A percentile compares a stretch with the other conserved stretches of the same genome.
phyloP scores from a whole-genome alignment of 2,113 vertebrate species.

The Speoplatyrhinus poulsoni region DNA sequence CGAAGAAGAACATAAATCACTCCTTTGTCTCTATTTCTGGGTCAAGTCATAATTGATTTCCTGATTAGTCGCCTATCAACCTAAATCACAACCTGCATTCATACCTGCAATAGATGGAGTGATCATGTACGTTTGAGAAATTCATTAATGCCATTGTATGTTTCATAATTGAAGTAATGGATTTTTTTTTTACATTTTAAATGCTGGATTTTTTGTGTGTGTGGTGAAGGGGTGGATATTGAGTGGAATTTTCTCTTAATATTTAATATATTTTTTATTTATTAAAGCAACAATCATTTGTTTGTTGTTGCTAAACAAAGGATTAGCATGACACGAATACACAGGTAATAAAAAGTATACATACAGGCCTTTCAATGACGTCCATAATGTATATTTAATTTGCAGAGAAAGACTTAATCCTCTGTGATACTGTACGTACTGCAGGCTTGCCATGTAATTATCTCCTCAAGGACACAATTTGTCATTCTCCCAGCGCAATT shows the following conservation, averaged over 20 bases:
- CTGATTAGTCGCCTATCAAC: conserved; percentile 83
- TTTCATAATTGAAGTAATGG: conserved; percentile 17
- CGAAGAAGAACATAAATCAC: conserved; percentile 49
- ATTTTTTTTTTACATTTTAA: neutral
- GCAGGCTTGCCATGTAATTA: conserved; percentile 62
- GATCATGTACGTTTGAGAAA: conserved; percentile 45
- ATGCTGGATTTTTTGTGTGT: too few species aligned
- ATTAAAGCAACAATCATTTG: conserved; percentile 46
- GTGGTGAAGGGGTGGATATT: too few species aligned
- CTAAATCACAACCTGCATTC: conserved; percentile 77
- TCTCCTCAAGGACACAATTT: conserved; percentile 65
- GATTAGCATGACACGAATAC: conserved; percentile 13
- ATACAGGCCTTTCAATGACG: conserved; percentile 39
- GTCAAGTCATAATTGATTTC: conserved; percentile 92
- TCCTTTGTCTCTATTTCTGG: conserved; percentile 88
- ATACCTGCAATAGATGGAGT: conserved; percentile 61
- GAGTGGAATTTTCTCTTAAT: conserved; percentile 21
- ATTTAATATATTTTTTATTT: conserved; percentile 55
- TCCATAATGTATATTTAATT: conserved; percentile 56
- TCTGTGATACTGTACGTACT: conserved; percentile 51
- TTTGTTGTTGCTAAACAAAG: too few species aligned
- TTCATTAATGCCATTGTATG: conserved; percentile 48
- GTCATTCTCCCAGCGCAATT: conserved; percentile 75
- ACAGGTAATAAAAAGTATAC: conserved; percentile 48
- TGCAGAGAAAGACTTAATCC: conserved; percentile 55